These are phyloP conservation scores for Gnathonemus echidnorhynchus DNA, from an alignment of 2,113 vertebrate genomes.

Conservation along the genomic window DNA sequence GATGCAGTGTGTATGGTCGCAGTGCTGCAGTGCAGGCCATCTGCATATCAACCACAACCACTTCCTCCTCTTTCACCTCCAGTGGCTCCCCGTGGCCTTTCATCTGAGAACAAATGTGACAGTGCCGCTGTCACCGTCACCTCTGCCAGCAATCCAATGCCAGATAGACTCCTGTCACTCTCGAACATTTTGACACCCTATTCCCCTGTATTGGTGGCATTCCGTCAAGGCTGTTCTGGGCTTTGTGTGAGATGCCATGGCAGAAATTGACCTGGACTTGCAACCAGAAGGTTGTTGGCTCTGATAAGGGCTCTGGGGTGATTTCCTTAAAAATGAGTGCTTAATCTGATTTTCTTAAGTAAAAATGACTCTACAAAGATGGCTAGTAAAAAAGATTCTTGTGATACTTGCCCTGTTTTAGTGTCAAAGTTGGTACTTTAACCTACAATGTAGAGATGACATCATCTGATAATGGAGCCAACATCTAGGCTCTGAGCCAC, in stretches of 20 bases:
- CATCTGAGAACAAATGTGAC: not conserved
- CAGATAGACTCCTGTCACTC: not conserved
- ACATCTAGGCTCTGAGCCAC: slow-evolving; percentile 52
- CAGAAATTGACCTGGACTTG: not conserved
- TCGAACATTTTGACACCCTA: not conserved
- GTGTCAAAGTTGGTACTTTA: slow-evolving; percentile 27
- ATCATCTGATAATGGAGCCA: slow-evolving; percentile 52
- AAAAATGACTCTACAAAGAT: not conserved
- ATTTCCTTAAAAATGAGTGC: not conserved
- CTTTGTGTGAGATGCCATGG: not conserved
- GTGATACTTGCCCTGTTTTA: not conserved
- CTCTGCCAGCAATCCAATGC: not conserved
- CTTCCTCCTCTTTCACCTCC: not conserved
- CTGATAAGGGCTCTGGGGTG: not conserved
- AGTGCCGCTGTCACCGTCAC: not conserved
- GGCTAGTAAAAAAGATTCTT: not conserved
- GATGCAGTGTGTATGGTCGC: not conserved
- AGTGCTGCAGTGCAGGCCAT: not conserved
- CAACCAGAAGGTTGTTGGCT: not conserved
- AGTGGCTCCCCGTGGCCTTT: not conserved
- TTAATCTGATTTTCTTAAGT: not conserved
- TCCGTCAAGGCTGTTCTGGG: not conserved
- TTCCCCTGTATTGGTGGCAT: not conserved
- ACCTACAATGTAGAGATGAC: slow-evolving; percentile 48
- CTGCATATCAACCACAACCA: not conserved